These are phyloP conservation scores for Mola mola DNA, from an alignment of 2,113 vertebrate species.

Conservation along the genomic window DNA sequence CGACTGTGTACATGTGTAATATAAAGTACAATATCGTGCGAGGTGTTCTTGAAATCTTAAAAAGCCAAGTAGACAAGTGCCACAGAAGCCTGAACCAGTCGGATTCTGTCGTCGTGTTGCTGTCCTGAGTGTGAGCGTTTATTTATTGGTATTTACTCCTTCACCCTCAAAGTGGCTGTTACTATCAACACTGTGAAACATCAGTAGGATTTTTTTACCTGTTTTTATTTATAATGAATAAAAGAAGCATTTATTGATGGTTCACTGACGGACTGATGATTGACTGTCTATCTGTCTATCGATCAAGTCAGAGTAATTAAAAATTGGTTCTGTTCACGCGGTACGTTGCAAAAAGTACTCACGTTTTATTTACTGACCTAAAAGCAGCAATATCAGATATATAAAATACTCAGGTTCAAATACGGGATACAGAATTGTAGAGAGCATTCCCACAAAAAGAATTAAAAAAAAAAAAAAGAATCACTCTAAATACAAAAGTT, in stretches of 20 bases:
- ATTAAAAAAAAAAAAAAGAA: no score
- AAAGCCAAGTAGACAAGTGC: conserved; percentile 78
- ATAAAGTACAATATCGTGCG: conserved; percentile 69
- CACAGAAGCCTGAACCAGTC: conserved; percentile 67
- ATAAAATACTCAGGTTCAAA: no score
- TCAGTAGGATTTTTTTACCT: conserved; percentile 66
- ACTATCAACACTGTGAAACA: conserved; percentile 84
- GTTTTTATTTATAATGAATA: conserved; percentile 72
- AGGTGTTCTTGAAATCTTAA: conserved; percentile 58
- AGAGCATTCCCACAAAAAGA: no score
- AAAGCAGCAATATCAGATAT: no score
- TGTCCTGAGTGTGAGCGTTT: conserved; percentile 76
- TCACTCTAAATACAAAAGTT: no score
- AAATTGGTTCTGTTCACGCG: no score
- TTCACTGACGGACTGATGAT: background rate
- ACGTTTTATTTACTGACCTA: background rate
- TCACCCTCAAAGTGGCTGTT: conserved; percentile 74
- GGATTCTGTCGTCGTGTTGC: conserved; percentile 73
- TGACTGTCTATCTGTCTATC: conserved; percentile 3
- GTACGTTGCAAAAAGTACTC: no score
- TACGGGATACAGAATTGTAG: no score
- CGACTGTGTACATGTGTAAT: conserved; percentile 73
- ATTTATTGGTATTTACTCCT: conserved; percentile 69
- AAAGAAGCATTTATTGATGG: conserved; percentile 25
- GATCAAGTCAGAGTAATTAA: no score